Evolutionary conservation across 2,113 vertebrate genomes (phyloP).

Genomic region (Xenus cinereus): DNA sequence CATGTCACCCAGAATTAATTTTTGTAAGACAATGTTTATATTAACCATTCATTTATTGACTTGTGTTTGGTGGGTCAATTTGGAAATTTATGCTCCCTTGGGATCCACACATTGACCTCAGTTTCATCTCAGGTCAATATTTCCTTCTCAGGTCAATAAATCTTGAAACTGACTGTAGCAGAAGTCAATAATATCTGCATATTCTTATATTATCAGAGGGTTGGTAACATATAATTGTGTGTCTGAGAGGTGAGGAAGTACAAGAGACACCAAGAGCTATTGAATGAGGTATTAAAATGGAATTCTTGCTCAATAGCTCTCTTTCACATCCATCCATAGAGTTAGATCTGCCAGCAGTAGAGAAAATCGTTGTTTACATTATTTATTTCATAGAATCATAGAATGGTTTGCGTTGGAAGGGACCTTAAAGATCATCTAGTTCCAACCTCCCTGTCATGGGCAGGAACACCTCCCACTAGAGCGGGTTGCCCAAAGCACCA

Average conservation of each 20-base stretch:
- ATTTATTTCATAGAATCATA: neutral
- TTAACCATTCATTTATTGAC: conserved; percentile 70
- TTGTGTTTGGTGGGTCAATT: conserved; percentile 61
- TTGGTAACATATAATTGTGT: neutral
- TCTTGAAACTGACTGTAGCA: conserved; percentile 53
- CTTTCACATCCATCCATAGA: neutral
- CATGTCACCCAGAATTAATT: conserved; percentile 63
- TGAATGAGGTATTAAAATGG: conserved; percentile 22
- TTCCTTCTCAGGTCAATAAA: conserved; percentile 64
- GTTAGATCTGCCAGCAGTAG: neutral
- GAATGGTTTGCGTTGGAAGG: too few relatives aligned
- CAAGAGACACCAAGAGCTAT: neutral
- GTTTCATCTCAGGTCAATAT: conserved; percentile 71
- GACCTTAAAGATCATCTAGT: too few relatives aligned
- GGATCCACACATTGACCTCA: conserved; percentile 60
- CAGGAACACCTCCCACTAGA: too few relatives aligned
- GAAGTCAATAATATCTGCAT: conserved; percentile 68
- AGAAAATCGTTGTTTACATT: neutral
- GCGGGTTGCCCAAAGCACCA: too few relatives aligned
- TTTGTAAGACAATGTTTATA: conserved; percentile 73
- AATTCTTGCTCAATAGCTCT: conserved; percentile 28
- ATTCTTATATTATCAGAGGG: conserved; percentile 30
- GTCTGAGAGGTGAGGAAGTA: neutral
- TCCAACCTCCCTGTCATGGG: too few relatives aligned
- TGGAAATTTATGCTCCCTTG: conserved; percentile 49